Base-by-base conservation (phyloP, 2,888 invertebrate species). In the Euclidia mi region DNA sequence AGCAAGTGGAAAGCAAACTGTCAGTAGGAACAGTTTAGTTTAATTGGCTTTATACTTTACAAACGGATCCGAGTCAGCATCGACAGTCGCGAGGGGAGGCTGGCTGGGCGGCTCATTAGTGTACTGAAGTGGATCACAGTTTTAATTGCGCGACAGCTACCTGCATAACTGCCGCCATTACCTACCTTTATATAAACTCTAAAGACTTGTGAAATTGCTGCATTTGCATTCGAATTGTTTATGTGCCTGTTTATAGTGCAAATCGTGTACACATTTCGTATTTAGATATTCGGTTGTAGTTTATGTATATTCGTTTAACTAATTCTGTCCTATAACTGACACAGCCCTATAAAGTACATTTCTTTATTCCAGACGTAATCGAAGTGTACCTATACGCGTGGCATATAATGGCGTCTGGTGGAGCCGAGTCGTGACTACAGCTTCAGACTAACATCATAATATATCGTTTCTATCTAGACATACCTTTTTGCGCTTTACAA, bases 31-130 rank as follows among this genome's bases (percentile, higher is more conserved):
- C 76, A 80, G 84, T 87, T 87, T 79, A 79, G 72, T 82, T 86
- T 86, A 88, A 89, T 91, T 86, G 84, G 82, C 82, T 88, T 85
- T 83, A 79, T 84, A 81, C 71, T 74, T 72, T 71, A 64, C 66
- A 57, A 65, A 66, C 64, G 77, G 69, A 73, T 81, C 72, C 70
- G 76, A 67, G 58, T 51, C 79, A 78, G 77, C 60, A 52, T 65
- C 65, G 40, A 47, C 71, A 64, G 71, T 80, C 65, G 73, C 74
- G 78, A 79, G 73, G 72, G 71, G 76, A 71, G 76, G 68, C 68
- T 59, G 46, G 37, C 68, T 59, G 46, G 40, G 75, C 71, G 71
- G 79, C 84, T 89, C 87, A 88, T 90, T 91, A 88, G 84, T 83
- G 81, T 72, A 73, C 82, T 87, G 79, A 84, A 89, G 87, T 88